A percentile compares a stretch with the other conserved stretches of the same genome.
Evolutionary conservation across 2,113 vertebrate genomes (phyloP).

Genomic region (Ophiodon elongatus): DNA sequence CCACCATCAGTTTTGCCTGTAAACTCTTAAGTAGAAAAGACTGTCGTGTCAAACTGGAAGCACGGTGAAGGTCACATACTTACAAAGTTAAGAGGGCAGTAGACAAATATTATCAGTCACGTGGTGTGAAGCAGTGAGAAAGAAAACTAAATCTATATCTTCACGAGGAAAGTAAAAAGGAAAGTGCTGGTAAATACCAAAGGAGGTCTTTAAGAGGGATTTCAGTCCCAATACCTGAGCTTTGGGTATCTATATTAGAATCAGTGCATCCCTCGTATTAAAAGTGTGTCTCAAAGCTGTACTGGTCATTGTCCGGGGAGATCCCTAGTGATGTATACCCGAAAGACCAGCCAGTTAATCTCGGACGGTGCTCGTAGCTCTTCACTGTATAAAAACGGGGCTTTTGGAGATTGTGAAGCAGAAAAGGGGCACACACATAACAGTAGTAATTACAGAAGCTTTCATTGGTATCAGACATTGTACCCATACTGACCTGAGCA

Average conservation of each 20-base stretch:
- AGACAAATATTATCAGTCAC: not conserved
- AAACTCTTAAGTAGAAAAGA: too few species aligned
- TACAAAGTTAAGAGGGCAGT: not conserved
- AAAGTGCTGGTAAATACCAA: not conserved
- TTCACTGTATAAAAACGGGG: not conserved
- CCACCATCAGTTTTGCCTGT: too few species aligned
- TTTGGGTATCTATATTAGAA: too few species aligned
- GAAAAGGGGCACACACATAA: not conserved
- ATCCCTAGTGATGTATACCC: not conserved
- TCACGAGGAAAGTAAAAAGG: not conserved
- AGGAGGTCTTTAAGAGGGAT: not conserved
- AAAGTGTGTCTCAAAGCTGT: conserved; percentile 16
- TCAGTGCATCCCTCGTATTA: too few species aligned
- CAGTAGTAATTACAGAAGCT: not conserved
- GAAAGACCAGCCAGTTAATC: not conserved
- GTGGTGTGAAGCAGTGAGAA: too few species aligned
- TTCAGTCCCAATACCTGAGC: too few species aligned
- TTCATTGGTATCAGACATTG: not conserved
- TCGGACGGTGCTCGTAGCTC: not conserved
- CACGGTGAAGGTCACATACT: too few species aligned
- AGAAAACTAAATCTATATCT: not conserved
- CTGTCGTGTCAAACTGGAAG: too few species aligned
- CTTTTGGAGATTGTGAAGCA: not conserved
- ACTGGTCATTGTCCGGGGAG: not conserved
- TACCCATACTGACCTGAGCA: conserved; percentile 82